Evolutionary conservation across 2,113 vertebrate species (phyloP).

Genomic region (Chascanopsetta lugubris): DNA sequence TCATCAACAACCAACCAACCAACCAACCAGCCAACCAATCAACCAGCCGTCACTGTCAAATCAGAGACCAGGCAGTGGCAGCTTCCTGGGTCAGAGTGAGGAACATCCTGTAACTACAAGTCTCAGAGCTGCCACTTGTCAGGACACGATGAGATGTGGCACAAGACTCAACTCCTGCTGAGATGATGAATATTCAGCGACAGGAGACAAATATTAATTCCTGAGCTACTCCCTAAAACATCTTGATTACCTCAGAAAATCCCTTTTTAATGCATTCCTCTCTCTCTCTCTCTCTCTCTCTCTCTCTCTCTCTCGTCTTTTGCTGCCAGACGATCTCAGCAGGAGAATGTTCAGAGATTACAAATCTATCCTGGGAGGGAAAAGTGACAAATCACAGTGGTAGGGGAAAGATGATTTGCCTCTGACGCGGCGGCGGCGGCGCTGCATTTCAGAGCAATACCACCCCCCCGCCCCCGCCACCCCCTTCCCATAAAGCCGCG

Average conservation of each 20-base stretch:
- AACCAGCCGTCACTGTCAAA: too few species aligned
- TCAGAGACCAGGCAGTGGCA: too few species aligned
- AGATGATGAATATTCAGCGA: slow-evolving; percentile 1
- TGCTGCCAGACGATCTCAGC: background rate
- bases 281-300: too few species aligned
- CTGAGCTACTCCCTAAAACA: background rate
- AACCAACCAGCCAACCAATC: too few species aligned
- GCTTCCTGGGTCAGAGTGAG: slow-evolving; percentile 1
- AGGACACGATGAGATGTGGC: background rate
- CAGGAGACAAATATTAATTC: background rate
- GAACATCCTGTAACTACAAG: background rate
- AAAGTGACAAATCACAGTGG: background rate
- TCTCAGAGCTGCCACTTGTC: slow-evolving; percentile 3
- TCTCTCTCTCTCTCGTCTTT: background rate
- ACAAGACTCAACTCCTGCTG: background rate
- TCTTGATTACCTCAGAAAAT: background rate
- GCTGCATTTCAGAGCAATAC: slow-evolving; percentile 21
- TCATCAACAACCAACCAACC: too few species aligned
- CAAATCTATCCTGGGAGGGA: background rate
- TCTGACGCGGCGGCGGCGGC: too few species aligned
- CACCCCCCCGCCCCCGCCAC: too few species aligned
- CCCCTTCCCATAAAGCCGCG: slow-evolving; percentile 34
- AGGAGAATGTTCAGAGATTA: background rate
- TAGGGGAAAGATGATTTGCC: slow-evolving; percentile 3
- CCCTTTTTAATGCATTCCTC: background rate